Conservation (phyloP, 2,888 invertebrate genomes). For the Melinopterus prodromus region DNA sequence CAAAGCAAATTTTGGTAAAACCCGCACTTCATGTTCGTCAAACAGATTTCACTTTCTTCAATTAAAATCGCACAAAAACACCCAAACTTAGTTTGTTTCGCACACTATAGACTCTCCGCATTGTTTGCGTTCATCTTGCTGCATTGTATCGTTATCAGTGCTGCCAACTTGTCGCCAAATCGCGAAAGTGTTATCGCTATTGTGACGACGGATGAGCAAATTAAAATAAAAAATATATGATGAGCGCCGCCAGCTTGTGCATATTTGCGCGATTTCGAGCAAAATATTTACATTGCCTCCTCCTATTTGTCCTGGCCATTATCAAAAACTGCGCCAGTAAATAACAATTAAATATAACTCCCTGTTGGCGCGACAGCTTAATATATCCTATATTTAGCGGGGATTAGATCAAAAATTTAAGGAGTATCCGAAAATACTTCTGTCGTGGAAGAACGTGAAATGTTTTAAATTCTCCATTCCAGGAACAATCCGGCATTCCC, state of each 20-base stretch:
- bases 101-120: not conserved
- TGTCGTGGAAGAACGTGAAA: no score
- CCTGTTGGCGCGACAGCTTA: not conserved
- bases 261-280: slow-evolving; percentile 4
- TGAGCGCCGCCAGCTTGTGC: not conserved
- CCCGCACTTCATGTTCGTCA: not conserved
- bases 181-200: not conserved
- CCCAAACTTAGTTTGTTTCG: not conserved
- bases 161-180: not conserved
- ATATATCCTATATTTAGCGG: not conserved
- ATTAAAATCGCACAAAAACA: not conserved
- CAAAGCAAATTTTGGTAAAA: not conserved
- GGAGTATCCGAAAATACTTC: not conserved
- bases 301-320: not conserved
- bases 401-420: not conserved
- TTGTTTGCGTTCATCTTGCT: not conserved
- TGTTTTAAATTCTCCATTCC: no score
- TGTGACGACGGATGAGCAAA: not conserved
- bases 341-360: not conserved
- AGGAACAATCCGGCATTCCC: no score
- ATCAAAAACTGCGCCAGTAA: not conserved
- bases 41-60: not conserved
- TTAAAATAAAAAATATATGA: not conserved
- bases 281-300: not conserved
- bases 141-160: not conserved